phyloP scores from a whole-genome alignment of 2,113 vertebrate genomes.

The Lamprologus sp. region DNA sequence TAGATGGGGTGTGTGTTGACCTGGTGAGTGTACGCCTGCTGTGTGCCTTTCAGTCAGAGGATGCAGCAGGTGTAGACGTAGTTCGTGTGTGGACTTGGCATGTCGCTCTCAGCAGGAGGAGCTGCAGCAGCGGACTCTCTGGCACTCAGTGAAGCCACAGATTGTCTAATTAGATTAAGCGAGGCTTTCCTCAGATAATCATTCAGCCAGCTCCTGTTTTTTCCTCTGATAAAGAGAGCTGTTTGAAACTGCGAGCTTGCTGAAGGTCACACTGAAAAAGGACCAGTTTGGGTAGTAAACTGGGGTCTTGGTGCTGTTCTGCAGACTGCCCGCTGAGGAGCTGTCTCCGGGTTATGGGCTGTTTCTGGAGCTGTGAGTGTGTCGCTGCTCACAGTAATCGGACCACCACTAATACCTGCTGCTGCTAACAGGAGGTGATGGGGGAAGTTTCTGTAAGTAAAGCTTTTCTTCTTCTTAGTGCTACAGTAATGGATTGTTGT shows the following conservation, averaged over 20 bases:
- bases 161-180: constrained; percentile 87
- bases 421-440: constrained; percentile 52
- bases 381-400: constrained; percentile 30
- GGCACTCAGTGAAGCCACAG: constrained; percentile 62
- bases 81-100: neutral
- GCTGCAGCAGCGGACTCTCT: constrained; percentile 24
- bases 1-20: neutral
- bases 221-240: constrained; percentile 65
- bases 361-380: constrained; percentile 34
- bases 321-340: neutral
- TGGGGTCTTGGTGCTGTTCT: neutral
- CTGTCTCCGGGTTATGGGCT: constrained; percentile 33
- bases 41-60: neutral
- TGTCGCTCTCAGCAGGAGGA: constrained; percentile 17
- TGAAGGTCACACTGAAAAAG: constrained; percentile 73
- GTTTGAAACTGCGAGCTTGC: constrained; percentile 51
- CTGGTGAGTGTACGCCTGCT: neutral
- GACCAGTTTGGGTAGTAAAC: constrained; percentile 25
- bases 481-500: neutral
- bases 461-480: neutral
- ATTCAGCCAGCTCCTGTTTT: constrained; percentile 73
- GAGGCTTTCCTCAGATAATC: constrained; percentile 87
- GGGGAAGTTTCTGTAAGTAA: constrained; percentile 64
- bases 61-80: neutral
- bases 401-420: constrained; percentile 41